A percentile compares a stretch with the other conserved stretches of the same genome.
These are phyloP conservation scores for Pilophorus perplexus DNA, from an alignment of 2,888 invertebrate genomes.

Conservation along the genomic window DNA sequence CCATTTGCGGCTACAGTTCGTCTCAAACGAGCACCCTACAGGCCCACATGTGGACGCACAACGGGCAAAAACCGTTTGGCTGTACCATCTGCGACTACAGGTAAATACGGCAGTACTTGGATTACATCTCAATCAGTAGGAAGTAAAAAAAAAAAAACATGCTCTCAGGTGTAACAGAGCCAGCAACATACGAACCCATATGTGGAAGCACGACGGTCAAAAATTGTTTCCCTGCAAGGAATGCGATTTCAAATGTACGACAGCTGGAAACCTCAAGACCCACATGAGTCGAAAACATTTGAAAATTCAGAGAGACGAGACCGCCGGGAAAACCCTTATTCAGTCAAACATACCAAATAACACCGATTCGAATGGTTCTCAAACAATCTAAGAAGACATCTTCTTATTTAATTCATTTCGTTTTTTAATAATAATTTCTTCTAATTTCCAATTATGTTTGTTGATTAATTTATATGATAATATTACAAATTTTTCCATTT, in stretches of 20 bases:
- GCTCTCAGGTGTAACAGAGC: constrained; percentile 5
- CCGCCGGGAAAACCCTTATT: no score
- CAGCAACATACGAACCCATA: constrained; percentile 14
- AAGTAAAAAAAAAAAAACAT: background rate
- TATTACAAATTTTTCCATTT: no score
- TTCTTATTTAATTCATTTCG: no score
- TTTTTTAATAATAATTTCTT: no score
- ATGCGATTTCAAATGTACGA: constrained; percentile 12
- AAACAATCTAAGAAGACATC: no score
- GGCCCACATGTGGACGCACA: constrained; percentile 24
- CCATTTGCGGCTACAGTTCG: background rate
- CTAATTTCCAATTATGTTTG: no score
- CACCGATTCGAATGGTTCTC: no score
- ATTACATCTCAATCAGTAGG: no score
- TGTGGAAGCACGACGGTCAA: constrained; percentile 28
- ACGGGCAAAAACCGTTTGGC: constrained; percentile 22
- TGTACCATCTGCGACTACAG: constrained; percentile 22
- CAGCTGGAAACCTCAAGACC: constrained; percentile 12
- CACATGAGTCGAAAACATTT: constrained; percentile 5
- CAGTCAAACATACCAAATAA: no score
- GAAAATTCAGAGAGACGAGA: no score
- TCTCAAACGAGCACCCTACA: constrained; percentile 28
- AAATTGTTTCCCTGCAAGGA: constrained; percentile 15
- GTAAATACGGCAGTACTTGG: no score
- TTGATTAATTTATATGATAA: no score